phyloP scores from a whole-genome alignment of 2,797 vertebrate genomes.

The Philypnodon macrostomus region DNA sequence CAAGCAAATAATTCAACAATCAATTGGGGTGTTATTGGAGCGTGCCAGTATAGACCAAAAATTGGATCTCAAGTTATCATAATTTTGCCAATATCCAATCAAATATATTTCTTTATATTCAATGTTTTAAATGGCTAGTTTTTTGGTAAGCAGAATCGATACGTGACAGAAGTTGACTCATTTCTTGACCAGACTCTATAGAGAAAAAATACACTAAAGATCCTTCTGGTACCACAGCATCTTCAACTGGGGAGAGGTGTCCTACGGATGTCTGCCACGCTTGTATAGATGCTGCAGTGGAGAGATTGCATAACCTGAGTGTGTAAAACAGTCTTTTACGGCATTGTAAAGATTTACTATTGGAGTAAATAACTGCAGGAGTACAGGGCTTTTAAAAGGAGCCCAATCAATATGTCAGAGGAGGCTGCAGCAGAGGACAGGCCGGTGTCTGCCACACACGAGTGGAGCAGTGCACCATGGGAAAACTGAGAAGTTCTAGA shows the following conservation, averaged over 20 bases:
- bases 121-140: too few species aligned
- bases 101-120: too few species aligned
- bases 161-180: slow-evolving; percentile 39
- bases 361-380: slow-evolving; percentile 80
- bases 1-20: too few species aligned
- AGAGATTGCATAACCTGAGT: slow-evolving; percentile 76
- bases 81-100: too few species aligned
- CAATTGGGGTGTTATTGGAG: too few species aligned
- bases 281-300: slow-evolving; percentile 61
- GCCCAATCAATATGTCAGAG: slow-evolving; percentile 76
- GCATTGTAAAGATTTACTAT: slow-evolving; percentile 85
- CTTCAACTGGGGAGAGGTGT: slow-evolving; percentile 52
- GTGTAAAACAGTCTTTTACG: slow-evolving; percentile 80
- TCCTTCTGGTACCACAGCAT: slow-evolving; percentile 43
- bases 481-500: slow-evolving; percentile 12
- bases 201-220: slow-evolving; percentile 53
- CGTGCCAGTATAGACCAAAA: too few species aligned
- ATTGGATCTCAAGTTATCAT: too few species aligned
- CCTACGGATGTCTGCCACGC: slow-evolving; percentile 32
- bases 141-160: too few species aligned
- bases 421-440: slow-evolving; percentile 66
- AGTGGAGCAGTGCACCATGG: slow-evolving; percentile 28
- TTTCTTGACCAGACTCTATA: slow-evolving; percentile 52
- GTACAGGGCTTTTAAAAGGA: slow-evolving; percentile 79
- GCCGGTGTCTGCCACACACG: slow-evolving; percentile 49